These are phyloP conservation scores for Xanthorhoe spadicearia DNA, from an alignment of 2,888 invertebrate genomes.

Conservation along the genomic window DNA sequence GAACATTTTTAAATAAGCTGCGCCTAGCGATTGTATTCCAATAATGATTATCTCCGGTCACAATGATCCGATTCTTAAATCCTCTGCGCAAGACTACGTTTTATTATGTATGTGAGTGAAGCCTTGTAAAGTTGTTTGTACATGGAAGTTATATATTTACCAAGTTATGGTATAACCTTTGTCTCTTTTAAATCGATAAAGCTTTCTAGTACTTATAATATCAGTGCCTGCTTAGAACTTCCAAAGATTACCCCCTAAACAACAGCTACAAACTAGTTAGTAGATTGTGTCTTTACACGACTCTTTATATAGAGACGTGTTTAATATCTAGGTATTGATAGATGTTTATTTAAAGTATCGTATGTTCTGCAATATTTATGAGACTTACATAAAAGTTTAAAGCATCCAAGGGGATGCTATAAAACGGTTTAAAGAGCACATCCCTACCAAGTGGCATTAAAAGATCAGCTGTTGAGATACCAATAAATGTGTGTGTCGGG, in stretches of 20 bases:
- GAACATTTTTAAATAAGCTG: background rate
- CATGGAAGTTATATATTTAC: too few relatives aligned
- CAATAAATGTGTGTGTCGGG: constrained; percentile 48
- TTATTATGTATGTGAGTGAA: too few relatives aligned
- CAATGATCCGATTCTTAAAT: too few relatives aligned
- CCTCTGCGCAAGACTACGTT: too few relatives aligned
- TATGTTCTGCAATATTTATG: constrained; percentile 25
- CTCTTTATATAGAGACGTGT: too few relatives aligned
- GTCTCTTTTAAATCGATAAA: too few relatives aligned
- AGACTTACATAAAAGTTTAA: constrained; percentile 39
- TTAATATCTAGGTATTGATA: background rate
- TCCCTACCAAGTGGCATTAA: constrained; percentile 48
- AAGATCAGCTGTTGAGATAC: constrained; percentile 57
- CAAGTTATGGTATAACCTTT: too few relatives aligned
- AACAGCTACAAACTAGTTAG: background rate
- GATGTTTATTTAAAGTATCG: constrained; percentile 13
- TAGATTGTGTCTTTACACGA: background rate
- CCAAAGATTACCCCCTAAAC: background rate
- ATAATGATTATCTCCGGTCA: background rate
- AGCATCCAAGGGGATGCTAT: constrained; percentile 38
- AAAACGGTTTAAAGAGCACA: constrained; percentile 41
- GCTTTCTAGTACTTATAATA: background rate
- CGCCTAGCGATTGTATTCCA: background rate
- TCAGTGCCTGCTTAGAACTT: background rate
- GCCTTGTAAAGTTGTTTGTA: too few relatives aligned